A percentile compares a stretch with the other conserved stretches of the same genome.
phyloP scores from a whole-genome alignment of 2,113 vertebrate genomes.

The Oxyura jamaicensis region DNA sequence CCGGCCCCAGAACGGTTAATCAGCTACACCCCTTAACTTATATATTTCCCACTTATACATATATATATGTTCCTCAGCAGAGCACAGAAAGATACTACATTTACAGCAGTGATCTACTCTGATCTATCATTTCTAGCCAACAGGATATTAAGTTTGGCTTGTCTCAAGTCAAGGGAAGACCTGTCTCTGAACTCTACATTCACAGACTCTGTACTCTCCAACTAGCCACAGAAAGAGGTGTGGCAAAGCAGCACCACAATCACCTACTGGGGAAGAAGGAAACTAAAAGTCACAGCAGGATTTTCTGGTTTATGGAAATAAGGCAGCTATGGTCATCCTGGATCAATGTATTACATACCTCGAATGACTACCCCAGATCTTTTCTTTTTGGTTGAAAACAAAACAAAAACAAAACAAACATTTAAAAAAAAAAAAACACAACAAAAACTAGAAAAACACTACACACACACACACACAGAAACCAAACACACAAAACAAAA shows the following conservation, averaged over 20 bases:
- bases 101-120: neutral
- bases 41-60: too few relatives aligned
- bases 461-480: neutral
- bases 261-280: neutral
- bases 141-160: neutral
- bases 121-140: neutral
- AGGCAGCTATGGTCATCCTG: neutral
- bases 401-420: neutral
- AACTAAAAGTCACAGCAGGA: neutral
- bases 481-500: too few relatives aligned
- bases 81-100: neutral
- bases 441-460: neutral
- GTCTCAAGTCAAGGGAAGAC: neutral
- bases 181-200: neutral
- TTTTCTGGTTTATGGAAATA: neutral
- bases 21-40: too few relatives aligned
- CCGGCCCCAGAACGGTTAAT: too few relatives aligned
- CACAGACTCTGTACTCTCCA: neutral
- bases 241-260: neutral
- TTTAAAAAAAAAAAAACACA: neutral
- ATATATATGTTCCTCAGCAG: neutral
- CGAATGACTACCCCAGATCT: neutral
- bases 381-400: neutral
- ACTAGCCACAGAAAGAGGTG: neutral
- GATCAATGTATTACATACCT: neutral